Evolutionary conservation across 2,888 invertebrate species (phyloP), one percentile per base, ranked within the genome.

Genomic region (Tribolium freemani): DNA sequence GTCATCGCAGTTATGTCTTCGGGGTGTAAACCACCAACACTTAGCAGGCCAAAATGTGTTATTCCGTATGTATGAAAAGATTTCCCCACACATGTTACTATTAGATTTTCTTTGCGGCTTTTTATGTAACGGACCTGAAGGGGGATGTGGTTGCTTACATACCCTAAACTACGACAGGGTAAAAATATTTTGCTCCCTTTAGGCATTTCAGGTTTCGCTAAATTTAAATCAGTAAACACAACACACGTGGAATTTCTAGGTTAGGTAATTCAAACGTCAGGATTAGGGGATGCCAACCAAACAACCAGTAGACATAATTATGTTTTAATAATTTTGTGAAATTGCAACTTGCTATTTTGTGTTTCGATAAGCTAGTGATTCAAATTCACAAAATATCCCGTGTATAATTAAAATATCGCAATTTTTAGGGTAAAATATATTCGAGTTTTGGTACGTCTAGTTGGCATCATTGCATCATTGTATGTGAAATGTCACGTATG

Each of bases 51-150:
- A 80, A 95, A 93, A 83, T 94, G 94, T 38, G 91, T 89, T 78
- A 93, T 91, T n/a, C 94, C 95, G 83, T 97, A 98, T 0, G 96
- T 96, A 84, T 97, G 96, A 85, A 98, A 97, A 76, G 95, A 92
- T 85, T 93, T 94, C 1, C 98, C 98, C 26, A 97, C 94, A 84
- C 95, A 95, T 10, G 97, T 97, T 68, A 95, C 92, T 26, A 98
- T 90, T 21, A 97, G 89, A 83, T 94, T 94, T 88, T 98, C 97
- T 78, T 95, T 94, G 75, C 96, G 90, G 76, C 92, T 91, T 81
- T 92, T 91, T 75, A 97, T 94, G 86, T 95, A 97, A 75, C 97
- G 90, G 11, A 94, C 91, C 69, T 93, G 91, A 66, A 96, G 90
- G 0, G 98, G 97, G 78, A 98, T 90, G 83, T 96, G 93, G 87